These are phyloP conservation scores for Phoeniculus purpureus DNA, from an alignment of 2,797 vertebrate genomes.

Conservation along the genomic window DNA sequence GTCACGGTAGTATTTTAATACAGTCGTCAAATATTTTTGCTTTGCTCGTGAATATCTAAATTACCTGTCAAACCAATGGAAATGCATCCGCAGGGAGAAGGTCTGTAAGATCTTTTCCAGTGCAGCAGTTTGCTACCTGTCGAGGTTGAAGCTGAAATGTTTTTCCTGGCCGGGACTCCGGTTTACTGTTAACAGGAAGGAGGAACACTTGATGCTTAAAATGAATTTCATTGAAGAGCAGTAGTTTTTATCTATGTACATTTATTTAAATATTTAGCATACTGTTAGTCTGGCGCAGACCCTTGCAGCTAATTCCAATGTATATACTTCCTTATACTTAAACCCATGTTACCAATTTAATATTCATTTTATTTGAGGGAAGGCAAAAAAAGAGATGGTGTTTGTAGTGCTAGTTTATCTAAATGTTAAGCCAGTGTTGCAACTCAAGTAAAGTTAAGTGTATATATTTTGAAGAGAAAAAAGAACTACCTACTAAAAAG, in stretches of 20 bases:
- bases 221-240: slow-evolving; percentile 41
- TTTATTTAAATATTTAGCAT: slow-evolving; percentile 66
- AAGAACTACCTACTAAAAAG: neutral
- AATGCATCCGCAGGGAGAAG: slow-evolving; percentile 34
- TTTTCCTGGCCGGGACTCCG: slow-evolving; percentile 7
- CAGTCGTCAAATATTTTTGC: slow-evolving; percentile 29
- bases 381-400: neutral
- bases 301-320: neutral
- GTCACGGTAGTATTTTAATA: slow-evolving; percentile 34
- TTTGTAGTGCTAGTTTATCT: neutral
- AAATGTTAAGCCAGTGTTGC: neutral
- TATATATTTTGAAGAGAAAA: neutral
- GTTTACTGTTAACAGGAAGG: neutral
- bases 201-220: slow-evolving; percentile 53
- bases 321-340: neutral
- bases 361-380: neutral
- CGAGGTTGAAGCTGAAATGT: neutral
- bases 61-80: slow-evolving; percentile 52
- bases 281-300: neutral
- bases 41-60: slow-evolving; percentile 58
- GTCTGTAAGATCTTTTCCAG: slow-evolving; percentile 10
- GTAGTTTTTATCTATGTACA: slow-evolving; percentile 34
- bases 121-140: slow-evolving; percentile 49
- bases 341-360: neutral
- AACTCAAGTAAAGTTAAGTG: neutral